Percentiles rank a stretch among this genome's conserved stretches.
Evolutionary conservation across 2,888 invertebrate species (phyloP).

Genomic region (Protodeltote pygarga): DNA sequence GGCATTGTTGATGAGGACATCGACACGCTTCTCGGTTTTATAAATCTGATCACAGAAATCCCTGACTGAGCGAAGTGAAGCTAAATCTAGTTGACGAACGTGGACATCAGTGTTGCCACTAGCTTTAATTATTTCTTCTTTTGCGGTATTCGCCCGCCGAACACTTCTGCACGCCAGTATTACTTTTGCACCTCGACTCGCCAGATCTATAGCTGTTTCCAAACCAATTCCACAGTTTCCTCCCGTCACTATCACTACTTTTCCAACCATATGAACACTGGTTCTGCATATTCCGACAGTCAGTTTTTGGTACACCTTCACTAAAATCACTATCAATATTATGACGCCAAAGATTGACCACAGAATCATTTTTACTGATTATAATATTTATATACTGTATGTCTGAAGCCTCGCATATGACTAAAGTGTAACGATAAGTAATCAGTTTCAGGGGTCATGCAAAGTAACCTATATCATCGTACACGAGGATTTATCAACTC

Average conservation of each 20-base stretch:
- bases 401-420: slow-evolving; percentile 18
- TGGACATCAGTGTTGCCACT: slow-evolving; percentile 74
- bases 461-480: slow-evolving; percentile 45
- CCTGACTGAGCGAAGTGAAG: slow-evolving; percentile 80
- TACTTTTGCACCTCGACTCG: slow-evolving; percentile 81
- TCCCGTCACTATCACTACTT: slow-evolving; percentile 80
- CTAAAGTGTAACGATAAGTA: slow-evolving; percentile 27
- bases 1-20: slow-evolving; percentile 88
- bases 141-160: slow-evolving; percentile 70
- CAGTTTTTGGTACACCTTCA: slow-evolving; percentile 77
- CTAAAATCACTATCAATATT: slow-evolving; percentile 54
- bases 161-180: slow-evolving; percentile 83
- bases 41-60: slow-evolving; percentile 86
- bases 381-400: slow-evolving; percentile 17
- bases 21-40: slow-evolving; percentile 79
- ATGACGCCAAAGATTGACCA: slow-evolving; percentile 54
- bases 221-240: slow-evolving; percentile 84
- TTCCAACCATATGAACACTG: slow-evolving; percentile 80
- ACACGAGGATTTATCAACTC: slow-evolving; percentile 42
- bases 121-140: slow-evolving; percentile 70
- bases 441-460: slow-evolving; percentile 39
- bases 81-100: slow-evolving; percentile 74
- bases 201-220: slow-evolving; percentile 84
- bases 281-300: slow-evolving; percentile 75
- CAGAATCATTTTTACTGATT: slow-evolving; percentile 56